Conservation (phyloP, 1,140 invertebrate genomes). For the Stegodyphus dumicola region DNA sequence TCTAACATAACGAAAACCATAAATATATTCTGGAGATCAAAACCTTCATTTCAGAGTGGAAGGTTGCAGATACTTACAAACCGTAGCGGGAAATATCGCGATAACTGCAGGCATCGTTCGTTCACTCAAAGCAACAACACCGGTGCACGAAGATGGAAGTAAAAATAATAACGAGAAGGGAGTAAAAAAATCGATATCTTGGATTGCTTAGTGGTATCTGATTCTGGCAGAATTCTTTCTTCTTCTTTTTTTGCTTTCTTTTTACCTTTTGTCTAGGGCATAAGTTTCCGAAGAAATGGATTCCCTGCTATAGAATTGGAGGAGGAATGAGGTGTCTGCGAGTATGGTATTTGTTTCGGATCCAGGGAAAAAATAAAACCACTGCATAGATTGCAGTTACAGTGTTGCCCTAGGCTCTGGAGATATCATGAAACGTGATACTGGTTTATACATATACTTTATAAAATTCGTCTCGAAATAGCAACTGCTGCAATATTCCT, state of each 20-base stretch:
- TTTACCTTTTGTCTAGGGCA: background rate
- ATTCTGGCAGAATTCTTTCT: slow-evolving; percentile 1
- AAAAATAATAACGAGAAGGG: background rate
- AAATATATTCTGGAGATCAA: no score
- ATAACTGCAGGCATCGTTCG: background rate
- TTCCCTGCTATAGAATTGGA: background rate
- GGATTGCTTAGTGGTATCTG: background rate
- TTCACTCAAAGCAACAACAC: background rate
- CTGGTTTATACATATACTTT: no score
- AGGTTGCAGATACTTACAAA: background rate
- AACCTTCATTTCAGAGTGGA: no score
- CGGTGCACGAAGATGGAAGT: background rate
- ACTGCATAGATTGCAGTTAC: background rate
- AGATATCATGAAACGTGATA: background rate
- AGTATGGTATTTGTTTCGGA: background rate
- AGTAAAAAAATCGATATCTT: background rate
- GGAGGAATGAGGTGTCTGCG: background rate
- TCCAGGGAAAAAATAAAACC: background rate
- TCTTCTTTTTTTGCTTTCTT: background rate
- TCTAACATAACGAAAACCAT: no score
- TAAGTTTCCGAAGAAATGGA: background rate
- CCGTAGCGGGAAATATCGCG: slow-evolving; percentile 1
- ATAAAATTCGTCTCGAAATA: no score
- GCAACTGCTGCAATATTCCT: no score
- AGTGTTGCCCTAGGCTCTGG: background rate